Percentiles rank a stretch among this genome's conserved stretches.
These are phyloP conservation scores for Carlito syrichta DNA, from an alignment of 2,113 vertebrate genomes.

Conservation along the genomic window DNA sequence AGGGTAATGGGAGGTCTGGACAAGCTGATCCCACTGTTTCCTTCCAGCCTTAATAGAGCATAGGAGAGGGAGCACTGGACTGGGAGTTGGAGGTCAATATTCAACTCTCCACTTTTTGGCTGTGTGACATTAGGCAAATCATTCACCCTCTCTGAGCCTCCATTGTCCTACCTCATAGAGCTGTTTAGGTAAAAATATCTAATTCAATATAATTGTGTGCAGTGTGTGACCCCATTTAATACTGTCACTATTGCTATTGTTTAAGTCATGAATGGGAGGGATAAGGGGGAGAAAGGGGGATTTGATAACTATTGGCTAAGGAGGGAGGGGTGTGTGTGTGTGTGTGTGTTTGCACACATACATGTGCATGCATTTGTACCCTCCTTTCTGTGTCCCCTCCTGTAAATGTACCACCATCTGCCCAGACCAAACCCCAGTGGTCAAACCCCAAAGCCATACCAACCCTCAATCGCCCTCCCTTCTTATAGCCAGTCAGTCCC, in stretches of 20 bases:
- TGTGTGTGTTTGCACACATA: not conserved
- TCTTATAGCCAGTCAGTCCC: rapidly evolving
- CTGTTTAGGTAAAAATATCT: not conserved
- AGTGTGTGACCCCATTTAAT: not conserved
- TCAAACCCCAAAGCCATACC: not conserved
- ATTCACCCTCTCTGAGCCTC: not conserved
- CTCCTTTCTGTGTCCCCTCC: too few species aligned
- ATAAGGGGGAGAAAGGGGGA: not conserved
- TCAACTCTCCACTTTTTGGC: too few species aligned
- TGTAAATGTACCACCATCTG: not conserved
- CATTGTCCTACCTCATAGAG: rapidly evolving
- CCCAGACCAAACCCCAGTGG: not conserved
- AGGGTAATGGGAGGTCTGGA: not conserved
- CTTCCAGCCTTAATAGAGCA: not conserved
- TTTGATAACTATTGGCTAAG: not conserved
- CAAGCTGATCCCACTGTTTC: not conserved
- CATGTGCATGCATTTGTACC: too few species aligned
- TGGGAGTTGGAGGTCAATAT: not conserved
- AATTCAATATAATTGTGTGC: not conserved
- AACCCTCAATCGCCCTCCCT: rapidly evolving
- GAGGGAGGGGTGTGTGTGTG: not conserved
- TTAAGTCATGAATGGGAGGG: not conserved
- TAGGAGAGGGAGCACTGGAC: not conserved
- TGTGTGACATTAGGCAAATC: not conserved
- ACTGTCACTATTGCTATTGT: not conserved